Conservation (phyloP, 2,113 vertebrate species). For the Synodontis membranacea region DNA sequence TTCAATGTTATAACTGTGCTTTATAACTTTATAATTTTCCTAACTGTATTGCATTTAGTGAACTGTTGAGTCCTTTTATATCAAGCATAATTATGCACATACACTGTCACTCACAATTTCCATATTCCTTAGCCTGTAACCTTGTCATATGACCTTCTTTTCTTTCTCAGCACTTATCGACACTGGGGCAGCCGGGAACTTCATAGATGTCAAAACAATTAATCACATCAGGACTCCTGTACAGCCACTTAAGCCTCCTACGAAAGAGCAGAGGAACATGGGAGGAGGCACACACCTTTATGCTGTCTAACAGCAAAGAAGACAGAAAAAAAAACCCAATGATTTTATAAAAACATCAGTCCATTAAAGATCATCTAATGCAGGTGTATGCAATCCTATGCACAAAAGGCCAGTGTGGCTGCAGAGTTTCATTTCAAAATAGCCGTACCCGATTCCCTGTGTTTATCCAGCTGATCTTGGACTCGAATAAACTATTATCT, state of each 20-base stretch:
- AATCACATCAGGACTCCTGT: background rate
- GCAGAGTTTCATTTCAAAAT: background rate
- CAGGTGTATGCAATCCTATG: background rate
- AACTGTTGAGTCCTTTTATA: background rate
- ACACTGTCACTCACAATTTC: background rate
- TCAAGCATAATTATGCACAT: background rate
- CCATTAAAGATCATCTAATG: background rate
- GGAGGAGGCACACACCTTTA: background rate
- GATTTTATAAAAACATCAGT: background rate
- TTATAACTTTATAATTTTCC: no score
- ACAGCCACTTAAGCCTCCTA: background rate
- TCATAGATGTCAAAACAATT: constrained; percentile 14
- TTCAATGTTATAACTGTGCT: background rate
- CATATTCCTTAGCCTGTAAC: background rate
- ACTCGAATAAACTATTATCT: background rate
- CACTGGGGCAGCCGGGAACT: background rate
- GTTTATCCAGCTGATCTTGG: background rate
- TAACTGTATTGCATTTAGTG: background rate
- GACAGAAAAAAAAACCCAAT: no score
- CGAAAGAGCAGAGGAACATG: background rate
- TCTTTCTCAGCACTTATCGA: background rate
- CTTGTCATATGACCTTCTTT: background rate
- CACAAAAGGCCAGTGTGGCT: background rate
- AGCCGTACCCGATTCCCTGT: background rate
- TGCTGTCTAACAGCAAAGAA: background rate